These are phyloP conservation scores for Protobothrops flavoviridis DNA, from an alignment of 2,113 vertebrate genomes.

Conservation along the genomic window DNA sequence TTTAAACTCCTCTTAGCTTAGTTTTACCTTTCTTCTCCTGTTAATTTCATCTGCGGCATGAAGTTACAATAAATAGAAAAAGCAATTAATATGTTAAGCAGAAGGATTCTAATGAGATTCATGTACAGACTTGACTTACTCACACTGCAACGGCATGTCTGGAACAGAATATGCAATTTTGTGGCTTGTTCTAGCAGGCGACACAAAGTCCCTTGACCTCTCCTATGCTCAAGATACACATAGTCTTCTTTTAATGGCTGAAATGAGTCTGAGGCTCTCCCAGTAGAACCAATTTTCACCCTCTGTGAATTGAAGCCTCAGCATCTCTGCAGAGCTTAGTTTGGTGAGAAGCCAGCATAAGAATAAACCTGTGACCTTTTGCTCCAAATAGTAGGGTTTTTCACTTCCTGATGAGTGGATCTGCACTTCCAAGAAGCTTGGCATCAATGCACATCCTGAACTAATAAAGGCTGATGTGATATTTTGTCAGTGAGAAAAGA, in stretches of 20 bases:
- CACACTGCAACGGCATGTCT: conserved; percentile 36
- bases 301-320: conserved; percentile 60
- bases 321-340: conserved; percentile 58
- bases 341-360: conserved; percentile 58
- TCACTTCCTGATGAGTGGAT: conserved; percentile 37
- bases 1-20: conserved; percentile 21
- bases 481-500: conserved; percentile 43
- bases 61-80: conserved; percentile 54
- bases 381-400: conserved; percentile 53
- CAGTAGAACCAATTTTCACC: conserved; percentile 71
- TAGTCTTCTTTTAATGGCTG: conserved; percentile 70
- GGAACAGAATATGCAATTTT: conserved; percentile 40
- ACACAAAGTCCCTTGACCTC: conserved; percentile 48
- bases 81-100: conserved; percentile 58
- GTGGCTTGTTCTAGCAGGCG: conserved; percentile 43
- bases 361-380: conserved; percentile 56
- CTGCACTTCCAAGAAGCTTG: conserved; percentile 32
- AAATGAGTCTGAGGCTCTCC: conserved; percentile 70
- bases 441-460: conserved; percentile 31
- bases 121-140: conserved; percentile 42
- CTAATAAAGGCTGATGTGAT: conserved; percentile 39
- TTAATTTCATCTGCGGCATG: conserved; percentile 67
- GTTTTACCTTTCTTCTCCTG: conserved; percentile 27
- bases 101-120: conserved; percentile 51
- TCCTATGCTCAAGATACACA: conserved; percentile 62